phyloP scores from a whole-genome alignment of 2,113 vertebrate genomes.

The Poecile atricapillus region DNA sequence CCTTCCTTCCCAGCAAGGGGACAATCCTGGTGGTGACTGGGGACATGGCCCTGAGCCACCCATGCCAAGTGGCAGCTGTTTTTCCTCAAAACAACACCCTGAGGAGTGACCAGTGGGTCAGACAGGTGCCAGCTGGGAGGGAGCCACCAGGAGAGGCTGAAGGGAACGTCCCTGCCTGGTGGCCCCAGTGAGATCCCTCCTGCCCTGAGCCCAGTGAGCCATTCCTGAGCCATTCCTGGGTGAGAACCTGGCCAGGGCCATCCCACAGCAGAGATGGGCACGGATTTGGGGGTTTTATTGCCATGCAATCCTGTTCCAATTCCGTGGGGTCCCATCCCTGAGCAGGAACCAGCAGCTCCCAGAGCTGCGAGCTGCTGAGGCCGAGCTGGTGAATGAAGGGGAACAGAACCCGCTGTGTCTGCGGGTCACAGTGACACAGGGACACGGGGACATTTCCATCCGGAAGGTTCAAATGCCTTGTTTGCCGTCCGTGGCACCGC shows the following conservation, averaged over 20 bases:
- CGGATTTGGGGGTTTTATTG: fast-evolving
- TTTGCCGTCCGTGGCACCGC: not conserved
- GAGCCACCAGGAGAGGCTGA: not conserved
- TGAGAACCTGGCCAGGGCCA: not conserved
- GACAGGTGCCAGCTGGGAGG: not conserved
- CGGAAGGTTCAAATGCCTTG: not conserved
- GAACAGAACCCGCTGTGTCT: not conserved
- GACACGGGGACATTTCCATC: not conserved
- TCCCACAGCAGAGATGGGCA: fast-evolving
- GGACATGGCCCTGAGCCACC: fast-evolving
- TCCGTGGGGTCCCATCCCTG: not conserved
- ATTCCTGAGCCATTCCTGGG: not conserved
- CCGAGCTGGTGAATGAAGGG: not conserved
- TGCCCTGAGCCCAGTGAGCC: not conserved
- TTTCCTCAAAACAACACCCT: not conserved
- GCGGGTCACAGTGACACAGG: not conserved
- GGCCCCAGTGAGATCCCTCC: not conserved
- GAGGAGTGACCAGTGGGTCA: fast-evolving
- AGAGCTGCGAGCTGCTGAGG: not conserved
- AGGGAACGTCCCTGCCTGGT: not conserved
- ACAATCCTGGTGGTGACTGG: not conserved
- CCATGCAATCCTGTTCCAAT: not conserved
- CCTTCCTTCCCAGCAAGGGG: not conserved
- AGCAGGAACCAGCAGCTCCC: not conserved
- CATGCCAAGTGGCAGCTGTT: not conserved